These are phyloP conservation scores for Luperina testacea DNA, from an alignment of 2,888 invertebrate genomes.

Conservation along the genomic window DNA sequence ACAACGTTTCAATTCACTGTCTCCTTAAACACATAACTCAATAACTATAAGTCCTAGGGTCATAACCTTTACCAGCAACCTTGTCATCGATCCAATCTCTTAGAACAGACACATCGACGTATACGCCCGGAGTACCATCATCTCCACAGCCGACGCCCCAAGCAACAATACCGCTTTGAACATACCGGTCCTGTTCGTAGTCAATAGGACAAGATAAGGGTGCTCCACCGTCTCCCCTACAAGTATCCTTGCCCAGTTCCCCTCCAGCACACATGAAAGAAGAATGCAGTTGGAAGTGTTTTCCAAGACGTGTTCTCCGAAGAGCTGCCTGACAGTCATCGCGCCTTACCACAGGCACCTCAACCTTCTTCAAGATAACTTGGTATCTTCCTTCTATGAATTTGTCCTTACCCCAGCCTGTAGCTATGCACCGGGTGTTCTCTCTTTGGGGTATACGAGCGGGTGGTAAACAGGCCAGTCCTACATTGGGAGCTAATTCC, in stretches of 20 bases:
- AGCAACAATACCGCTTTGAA: slow-evolving; percentile 92
- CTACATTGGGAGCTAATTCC: slow-evolving; percentile 91
- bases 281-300: slow-evolving; percentile 91
- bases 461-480: slow-evolving; percentile 92
- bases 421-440: slow-evolving; percentile 91
- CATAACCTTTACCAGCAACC: slow-evolving; percentile 83
- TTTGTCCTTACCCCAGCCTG: slow-evolving; percentile 94
- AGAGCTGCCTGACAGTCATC: slow-evolving; percentile 85
- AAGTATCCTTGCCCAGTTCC: slow-evolving; percentile 92
- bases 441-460: slow-evolving; percentile 73
- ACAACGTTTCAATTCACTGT: not conserved
- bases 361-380: slow-evolving; percentile 92
- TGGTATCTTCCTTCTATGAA: slow-evolving; percentile 91
- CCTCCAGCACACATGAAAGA: slow-evolving; percentile 95
- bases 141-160: slow-evolving; percentile 95
- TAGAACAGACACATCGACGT: slow-evolving; percentile 92
- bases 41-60: slow-evolving; percentile 75
- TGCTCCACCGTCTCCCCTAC: slow-evolving; percentile 94
- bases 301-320: slow-evolving; percentile 92
- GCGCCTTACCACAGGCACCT: slow-evolving; percentile 92
- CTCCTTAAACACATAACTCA: slow-evolving; percentile 20
- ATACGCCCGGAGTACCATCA: slow-evolving; percentile 92
- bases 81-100: slow-evolving; percentile 93
- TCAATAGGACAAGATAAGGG: slow-evolving; percentile 93
- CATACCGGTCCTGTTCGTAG: slow-evolving; percentile 75